phyloP scores from a whole-genome alignment of 2,113 vertebrate genomes.

The Crotalus horridus region DNA sequence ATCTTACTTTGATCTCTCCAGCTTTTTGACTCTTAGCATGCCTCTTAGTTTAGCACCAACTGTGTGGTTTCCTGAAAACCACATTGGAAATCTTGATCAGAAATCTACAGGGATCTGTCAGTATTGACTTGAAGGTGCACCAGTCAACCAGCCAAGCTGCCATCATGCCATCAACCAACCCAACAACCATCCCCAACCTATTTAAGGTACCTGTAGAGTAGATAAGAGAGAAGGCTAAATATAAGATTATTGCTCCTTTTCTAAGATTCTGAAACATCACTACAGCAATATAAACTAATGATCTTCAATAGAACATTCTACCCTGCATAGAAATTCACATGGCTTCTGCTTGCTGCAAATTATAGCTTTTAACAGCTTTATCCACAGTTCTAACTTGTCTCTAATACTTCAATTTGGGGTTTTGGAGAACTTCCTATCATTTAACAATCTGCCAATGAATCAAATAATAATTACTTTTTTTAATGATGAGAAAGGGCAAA shows the following conservation, averaged over 20 bases:
- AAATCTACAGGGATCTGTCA: neutral
- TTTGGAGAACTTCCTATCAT: conserved; percentile 13
- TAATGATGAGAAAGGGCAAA: conserved; percentile 6
- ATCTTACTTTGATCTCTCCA: neutral
- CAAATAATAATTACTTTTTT: neutral
- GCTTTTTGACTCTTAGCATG: neutral
- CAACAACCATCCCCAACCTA: neutral
- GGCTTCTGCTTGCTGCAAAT: neutral
- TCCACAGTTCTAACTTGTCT: neutral
- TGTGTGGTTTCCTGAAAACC: neutral
- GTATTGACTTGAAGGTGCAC: neutral
- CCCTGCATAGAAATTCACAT: neutral
- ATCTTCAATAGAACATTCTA: neutral
- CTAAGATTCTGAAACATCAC: neutral
- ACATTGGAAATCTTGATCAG: neutral
- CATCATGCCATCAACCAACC: neutral
- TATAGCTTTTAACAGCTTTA: neutral
- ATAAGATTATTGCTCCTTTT: neutral
- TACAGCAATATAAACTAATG: neutral
- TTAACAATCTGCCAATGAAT: conserved; percentile 7
- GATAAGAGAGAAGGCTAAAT: neutral
- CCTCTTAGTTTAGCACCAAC: neutral
- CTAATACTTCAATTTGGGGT: neutral
- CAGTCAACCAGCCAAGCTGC: too few relatives aligned
- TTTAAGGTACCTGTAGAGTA: neutral